These are phyloP conservation scores for Agrotis exclamationis DNA, from an alignment of 2,888 invertebrate genomes.

Conservation along the genomic window DNA sequence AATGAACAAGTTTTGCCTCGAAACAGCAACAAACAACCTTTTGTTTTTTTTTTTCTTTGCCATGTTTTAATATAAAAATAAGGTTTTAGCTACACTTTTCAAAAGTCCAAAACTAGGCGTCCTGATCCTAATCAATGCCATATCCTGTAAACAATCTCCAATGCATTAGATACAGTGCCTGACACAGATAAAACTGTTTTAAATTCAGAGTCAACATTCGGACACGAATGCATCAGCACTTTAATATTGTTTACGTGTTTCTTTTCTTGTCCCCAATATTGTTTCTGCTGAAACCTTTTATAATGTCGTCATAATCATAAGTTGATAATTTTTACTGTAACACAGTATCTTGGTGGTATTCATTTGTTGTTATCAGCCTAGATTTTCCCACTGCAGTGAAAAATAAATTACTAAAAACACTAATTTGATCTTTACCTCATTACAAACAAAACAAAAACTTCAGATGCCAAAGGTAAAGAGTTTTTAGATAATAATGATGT, in stretches of 20 bases:
- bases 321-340: not conserved
- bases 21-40: not conserved
- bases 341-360: not conserved
- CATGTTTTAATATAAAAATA: not conserved
- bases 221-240: constrained; percentile 26
- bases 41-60: constrained; percentile 9
- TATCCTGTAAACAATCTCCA: constrained; percentile 45
- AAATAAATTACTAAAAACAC: constrained; percentile 8
- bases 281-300: constrained; percentile 19
- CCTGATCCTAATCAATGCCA: constrained; percentile 3
- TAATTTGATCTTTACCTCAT: constrained; percentile 14
- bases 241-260: constrained; percentile 32
- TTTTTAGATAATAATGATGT: constrained; percentile 19
- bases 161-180: constrained; percentile 61
- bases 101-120: constrained; percentile 1
- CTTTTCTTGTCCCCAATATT: constrained; percentile 26
- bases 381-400: not conserved
- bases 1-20: not conserved
- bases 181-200: constrained; percentile 69
- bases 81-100: not conserved
- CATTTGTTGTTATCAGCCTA: constrained; percentile 1
- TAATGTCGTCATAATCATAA: constrained; percentile 21
- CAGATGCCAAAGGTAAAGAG: constrained; percentile 42
- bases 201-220: constrained; percentile 64
- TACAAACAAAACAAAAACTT: constrained; percentile 42